Evolutionary conservation across 2,888 invertebrate species (phyloP), one percentile per base, ranked within the genome.

Genomic region (Aradus depressus): DNA sequence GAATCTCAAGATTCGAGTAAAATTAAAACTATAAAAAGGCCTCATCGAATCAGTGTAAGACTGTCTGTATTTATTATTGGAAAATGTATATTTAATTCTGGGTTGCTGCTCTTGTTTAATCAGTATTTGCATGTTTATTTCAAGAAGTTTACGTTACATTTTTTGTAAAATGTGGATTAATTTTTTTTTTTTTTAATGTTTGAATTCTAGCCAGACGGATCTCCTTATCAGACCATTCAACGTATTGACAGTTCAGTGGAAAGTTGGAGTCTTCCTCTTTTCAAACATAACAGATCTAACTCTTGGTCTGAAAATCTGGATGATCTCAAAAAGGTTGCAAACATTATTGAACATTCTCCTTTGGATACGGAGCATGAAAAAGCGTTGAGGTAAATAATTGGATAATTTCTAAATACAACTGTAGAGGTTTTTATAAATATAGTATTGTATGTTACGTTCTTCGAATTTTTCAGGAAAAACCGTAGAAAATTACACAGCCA

Each of bases 231-330:
- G 65, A 92, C 92, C 4, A 85, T 91, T 51, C 82, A 86, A 59
- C 84, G 81, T 10, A 75, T 81, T 19, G 88, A 92, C 64, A 80
- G 84, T 19, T 78, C 80, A 56, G 75, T 82, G 0, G 85, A 87
- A 62, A 81, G 83, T 3, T 85, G 84, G 79, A 81, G 79, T 52
- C 73, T 84, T 55, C 80, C 82, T 25, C 75, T 78, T 28, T 66
- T 81, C 3, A 77, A 79, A 62, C 77, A 77, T 56, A 74, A 83
- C 44, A 76, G 89, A 28, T 90, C 89, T 47, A 90, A 85, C 66
- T 89, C 88, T 0, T 88, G 87, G 76, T 87, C 88, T 0, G 87
- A 88, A 62, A 88, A 86, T 0, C 74, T 88, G 56, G 90, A 91
- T 65, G 83, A 80, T 62, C 70, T 76, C 38, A 72, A 73, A 62